A percentile compares a stretch with the other conserved stretches of the same genome.
phyloP scores from a whole-genome alignment of 2,113 vertebrate genomes.

The Elachura formosa region DNA sequence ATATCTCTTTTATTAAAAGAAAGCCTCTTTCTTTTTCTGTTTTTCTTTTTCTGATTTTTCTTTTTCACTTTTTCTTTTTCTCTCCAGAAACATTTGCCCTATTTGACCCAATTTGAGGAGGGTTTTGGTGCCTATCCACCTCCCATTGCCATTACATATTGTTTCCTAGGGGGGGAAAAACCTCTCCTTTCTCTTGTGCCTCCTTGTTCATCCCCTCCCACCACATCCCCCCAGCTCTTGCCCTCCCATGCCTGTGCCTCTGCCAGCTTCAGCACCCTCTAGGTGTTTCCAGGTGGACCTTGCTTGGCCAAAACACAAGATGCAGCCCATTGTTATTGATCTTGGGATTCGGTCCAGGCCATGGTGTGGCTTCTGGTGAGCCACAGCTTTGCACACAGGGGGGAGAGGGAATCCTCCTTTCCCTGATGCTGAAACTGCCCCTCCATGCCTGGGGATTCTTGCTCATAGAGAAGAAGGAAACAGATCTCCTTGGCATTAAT shows the following conservation, averaged over 20 bases:
- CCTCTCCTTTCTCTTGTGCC: background rate
- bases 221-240: background rate
- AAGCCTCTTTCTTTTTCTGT: too few relatives aligned
- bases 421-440: background rate
- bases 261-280: background rate
- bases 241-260: background rate
- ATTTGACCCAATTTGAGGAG: background rate
- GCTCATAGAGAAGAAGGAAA: accelerated
- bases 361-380: background rate
- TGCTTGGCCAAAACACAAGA: background rate
- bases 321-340: background rate
- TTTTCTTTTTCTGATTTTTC: background rate
- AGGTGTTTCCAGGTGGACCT: background rate
- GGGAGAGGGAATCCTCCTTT: background rate
- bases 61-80: background rate
- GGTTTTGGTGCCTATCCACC: background rate
- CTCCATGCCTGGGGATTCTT: background rate
- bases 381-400: background rate
- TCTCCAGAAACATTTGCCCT: background rate
- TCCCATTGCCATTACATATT: background rate
- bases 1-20: background rate
- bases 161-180: background rate
- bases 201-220: background rate
- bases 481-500: background rate
- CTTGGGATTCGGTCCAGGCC: background rate